A percentile compares a stretch with the other conserved stretches of the same genome.
Conservation (phyloP, 2,888 invertebrate species). For the Hedya salicella region DNA sequence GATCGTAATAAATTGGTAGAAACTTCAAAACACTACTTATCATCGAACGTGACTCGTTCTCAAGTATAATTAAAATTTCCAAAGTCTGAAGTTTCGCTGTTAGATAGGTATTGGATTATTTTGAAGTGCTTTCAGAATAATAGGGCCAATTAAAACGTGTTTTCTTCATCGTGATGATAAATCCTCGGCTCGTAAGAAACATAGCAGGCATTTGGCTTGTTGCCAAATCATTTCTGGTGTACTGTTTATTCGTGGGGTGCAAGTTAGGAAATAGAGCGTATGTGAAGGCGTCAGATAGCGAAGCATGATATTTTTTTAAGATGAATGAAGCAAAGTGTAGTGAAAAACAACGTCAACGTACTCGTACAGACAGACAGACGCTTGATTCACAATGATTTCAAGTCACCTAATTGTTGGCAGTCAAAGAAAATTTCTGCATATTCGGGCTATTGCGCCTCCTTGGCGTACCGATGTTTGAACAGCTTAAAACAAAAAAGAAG, state of each 20-base stretch:
- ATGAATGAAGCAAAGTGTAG: no score
- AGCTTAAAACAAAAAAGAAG: no score
- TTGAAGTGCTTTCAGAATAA: slow-evolving; percentile 13
- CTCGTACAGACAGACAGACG: no score
- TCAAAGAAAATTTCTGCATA: no score
- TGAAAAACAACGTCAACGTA: no score
- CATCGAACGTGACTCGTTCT: no score
- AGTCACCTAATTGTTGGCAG: no score
- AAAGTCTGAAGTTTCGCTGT: background rate
- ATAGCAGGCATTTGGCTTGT: slow-evolving; percentile 57
- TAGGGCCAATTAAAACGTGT: slow-evolving; percentile 56
- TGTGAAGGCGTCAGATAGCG: background rate
- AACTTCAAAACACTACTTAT: no score
- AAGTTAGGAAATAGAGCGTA: slow-evolving; percentile 12
- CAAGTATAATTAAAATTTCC: background rate
- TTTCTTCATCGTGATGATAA: slow-evolving; percentile 57
- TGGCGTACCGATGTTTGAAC: no score
- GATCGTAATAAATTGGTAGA: no score
- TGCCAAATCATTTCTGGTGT: slow-evolving; percentile 55
- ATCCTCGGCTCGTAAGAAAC: slow-evolving; percentile 53
- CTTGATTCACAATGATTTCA: no score
- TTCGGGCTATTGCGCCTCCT: no score
- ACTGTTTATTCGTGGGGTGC: slow-evolving; percentile 33
- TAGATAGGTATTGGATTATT: background rate
- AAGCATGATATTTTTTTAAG: slow-evolving; percentile 11